Evolutionary conservation across 2,797 vertebrate genomes (phyloP), one percentile per base, ranked within the genome.

Genomic region (Dromococcyx pavoninus): DNA sequence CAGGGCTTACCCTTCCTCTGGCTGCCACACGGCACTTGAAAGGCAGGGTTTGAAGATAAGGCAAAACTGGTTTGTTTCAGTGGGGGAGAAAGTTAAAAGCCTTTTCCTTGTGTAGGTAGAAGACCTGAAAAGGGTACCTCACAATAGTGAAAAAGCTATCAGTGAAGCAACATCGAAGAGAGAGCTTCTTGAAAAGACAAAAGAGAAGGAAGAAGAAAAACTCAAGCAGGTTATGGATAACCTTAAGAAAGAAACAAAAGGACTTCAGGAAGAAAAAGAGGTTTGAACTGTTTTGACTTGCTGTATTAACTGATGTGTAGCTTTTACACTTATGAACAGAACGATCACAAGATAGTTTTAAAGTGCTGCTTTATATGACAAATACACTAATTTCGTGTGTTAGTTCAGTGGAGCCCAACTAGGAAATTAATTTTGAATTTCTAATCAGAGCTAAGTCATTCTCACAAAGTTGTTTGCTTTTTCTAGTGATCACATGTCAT

Each of bases 221-320:
- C 97, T 99, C 30, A 98, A 98, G 85, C 94, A 98, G 82, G 98
- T 99, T 93, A 98, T 99, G 98, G 98, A 98, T 97, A 98, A 97
- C 93, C 98, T 99, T 66, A 99, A 99, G 96, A 97, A 98, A 85
- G 99, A 99, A 98, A 99, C 99, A 32, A 98, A 97, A 32, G 99
- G 97, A 11, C 97, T 99, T 75, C 99, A 99, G 94, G 97, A 98
- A 80, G 99, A 99, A 84, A 99, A 99, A 97, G 98, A 99, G 98
- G 99, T 99, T 96, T 96, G 95, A 46, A 66, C 78, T 37, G 23
- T 81, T 89, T 39, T 76, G 64, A 35, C 22, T 78, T 35, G 2
- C 3, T 73, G 15, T 17, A 5, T 11, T 28, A 48, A 50, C 24
- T 39, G 33, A 13, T 7, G 5, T 23, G 13, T 17, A 56, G 33